Conservation (phyloP, 2,113 vertebrate genomes). For the Eurypyga helias region DNA sequence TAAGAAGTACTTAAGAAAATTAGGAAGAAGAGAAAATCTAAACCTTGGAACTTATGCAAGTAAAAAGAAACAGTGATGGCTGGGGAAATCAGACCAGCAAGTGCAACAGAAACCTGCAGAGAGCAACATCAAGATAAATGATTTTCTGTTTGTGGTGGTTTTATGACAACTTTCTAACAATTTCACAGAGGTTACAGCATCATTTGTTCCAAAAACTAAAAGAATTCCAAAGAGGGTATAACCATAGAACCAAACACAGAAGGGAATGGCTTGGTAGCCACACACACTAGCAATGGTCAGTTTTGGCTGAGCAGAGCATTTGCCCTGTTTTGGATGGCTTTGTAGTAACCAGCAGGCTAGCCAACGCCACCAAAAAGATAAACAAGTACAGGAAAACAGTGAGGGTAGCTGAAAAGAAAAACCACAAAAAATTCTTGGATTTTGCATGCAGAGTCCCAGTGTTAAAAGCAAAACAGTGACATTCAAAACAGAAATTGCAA, state of each 20-base stretch:
- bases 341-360: background rate
- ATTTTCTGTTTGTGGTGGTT: background rate
- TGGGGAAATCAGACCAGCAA: background rate
- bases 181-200: background rate
- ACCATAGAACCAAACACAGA: background rate
- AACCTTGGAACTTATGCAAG: background rate
- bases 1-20: background rate
- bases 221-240: background rate
- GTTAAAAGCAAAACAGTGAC: background rate
- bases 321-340: background rate
- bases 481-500: background rate
- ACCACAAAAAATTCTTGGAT: background rate
- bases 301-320: accelerated
- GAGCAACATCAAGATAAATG: background rate
- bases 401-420: accelerated
- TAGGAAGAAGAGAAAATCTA: background rate
- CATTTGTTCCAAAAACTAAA: background rate
- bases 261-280: background rate
- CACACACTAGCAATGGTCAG: background rate
- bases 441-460: background rate
- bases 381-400: background rate
- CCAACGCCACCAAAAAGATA: background rate
- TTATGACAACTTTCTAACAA: background rate
- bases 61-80: background rate
- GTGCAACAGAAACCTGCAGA: background rate